Base-by-base conservation (phyloP, 2,888 invertebrate species). In the Nebria salina region DNA sequence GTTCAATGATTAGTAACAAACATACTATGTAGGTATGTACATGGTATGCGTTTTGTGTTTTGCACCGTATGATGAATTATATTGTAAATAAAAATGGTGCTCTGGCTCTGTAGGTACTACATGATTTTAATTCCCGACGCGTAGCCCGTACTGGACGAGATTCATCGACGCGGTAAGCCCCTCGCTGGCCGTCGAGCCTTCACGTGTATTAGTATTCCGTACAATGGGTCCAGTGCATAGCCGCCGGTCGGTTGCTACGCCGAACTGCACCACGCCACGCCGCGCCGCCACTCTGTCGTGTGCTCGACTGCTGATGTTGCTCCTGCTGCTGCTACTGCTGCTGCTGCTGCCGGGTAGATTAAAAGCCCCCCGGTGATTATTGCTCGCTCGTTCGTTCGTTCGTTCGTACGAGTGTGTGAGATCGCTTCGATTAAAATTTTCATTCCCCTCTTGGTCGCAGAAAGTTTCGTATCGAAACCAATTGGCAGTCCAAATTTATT, bases 281-380 rank as follows among this genome's bases (percentile, higher is more conserved):
- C 34, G 5, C 34, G 5, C 34, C 34, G 5, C 34, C 34, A 5
- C 34, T 34, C 6, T 8, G 54, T 7, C 54, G 11, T 54, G 8
- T 13, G 54, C 54, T 13, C 7, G 6, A 34, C 54, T 54, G 54
- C 54, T 34, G 7, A 1, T 13, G 6, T 4, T 8, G 54, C 54
- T 54, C 2, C 54, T 54, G 54, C 54, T 54, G 54, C 54, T n/a
- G n/a, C n/a, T n/a, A n/a, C 54, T 13, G 6, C 54, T 8, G 54
- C 54, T 54, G 54, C 54, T 54, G 54, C 54, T 54, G 54, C 54
- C 54, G 54, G 54, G 54, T 54, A 54, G 54, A 54, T 54, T 54
- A 54, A 54, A 54, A 54, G 54, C 54, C 54, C 54, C 54, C 54
- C 54, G 54, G 54, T 54, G 54, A 54, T 54, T 54, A 54, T 54